A percentile compares a stretch with the other conserved stretches of the same genome.
Evolutionary conservation across 2,888 invertebrate genomes (phyloP).

Genomic region (Lepeophtheirus nordmannii): DNA sequence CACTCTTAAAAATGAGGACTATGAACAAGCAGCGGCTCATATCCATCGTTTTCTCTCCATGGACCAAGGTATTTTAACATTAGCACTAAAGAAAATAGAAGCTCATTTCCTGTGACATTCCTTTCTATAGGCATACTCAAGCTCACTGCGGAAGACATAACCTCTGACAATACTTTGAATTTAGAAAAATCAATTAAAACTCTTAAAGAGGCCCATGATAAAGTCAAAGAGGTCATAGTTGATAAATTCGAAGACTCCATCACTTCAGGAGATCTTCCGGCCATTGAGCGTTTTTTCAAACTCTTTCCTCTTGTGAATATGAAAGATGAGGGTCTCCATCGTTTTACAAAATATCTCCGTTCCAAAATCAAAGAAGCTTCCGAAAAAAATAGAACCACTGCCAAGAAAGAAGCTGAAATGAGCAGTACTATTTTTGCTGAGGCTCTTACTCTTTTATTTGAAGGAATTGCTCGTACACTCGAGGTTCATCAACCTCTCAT

Average conservation of each 20-base stretch:
- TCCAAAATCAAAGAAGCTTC: conserved; percentile 39
- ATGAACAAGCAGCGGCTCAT: conserved; percentile 88
- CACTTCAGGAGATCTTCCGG: conserved; percentile 64
- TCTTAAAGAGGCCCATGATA: conserved; percentile 52
- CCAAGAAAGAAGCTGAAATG: conserved; percentile 51
- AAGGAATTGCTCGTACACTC: conserved; percentile 63
- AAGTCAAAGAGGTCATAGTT: conserved; percentile 50
- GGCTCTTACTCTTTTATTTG: conserved; percentile 63
- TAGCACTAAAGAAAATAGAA: background rate
- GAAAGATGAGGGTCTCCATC: conserved; percentile 70
- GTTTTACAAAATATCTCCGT: conserved; percentile 72
- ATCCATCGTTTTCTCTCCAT: conserved; percentile 82
- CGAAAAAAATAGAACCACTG: too few relatives aligned
- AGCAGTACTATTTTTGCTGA: conserved; percentile 66
- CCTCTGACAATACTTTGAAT: background rate
- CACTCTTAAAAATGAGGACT: conserved; percentile 84
- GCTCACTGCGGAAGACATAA: background rate
- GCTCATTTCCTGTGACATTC: too few relatives aligned
- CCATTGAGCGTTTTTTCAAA: conserved; percentile 87
- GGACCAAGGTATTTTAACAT: conserved; percentile 46
- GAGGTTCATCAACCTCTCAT: conserved; percentile 76
- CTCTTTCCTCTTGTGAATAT: conserved; percentile 86
- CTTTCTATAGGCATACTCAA: background rate
- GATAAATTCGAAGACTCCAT: conserved; percentile 82
- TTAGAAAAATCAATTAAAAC: conserved; percentile 3